Evolutionary conservation across 2,113 vertebrate genomes (phyloP).

Genomic region (Monarcha castaneiventris): DNA sequence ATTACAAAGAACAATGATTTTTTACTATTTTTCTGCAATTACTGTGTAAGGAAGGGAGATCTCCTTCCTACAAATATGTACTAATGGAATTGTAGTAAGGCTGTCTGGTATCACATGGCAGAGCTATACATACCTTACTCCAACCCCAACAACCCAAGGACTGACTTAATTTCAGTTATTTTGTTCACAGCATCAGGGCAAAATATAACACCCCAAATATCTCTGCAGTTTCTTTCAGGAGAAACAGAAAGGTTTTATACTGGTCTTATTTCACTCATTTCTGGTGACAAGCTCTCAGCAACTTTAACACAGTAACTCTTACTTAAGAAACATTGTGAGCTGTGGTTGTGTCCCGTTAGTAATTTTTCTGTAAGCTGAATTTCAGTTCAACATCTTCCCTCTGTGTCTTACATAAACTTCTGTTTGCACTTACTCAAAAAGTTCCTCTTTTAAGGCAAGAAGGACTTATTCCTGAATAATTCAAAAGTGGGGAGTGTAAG

Average conservation of each 20-base stretch:
- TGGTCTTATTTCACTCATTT: background rate
- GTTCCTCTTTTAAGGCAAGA: background rate
- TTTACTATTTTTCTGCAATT: background rate
- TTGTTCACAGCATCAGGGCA: background rate
- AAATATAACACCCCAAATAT: background rate
- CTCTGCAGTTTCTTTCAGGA: background rate
- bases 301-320: background rate
- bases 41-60: background rate
- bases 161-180: background rate
- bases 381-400: background rate
- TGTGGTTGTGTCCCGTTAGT: background rate
- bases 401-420: background rate
- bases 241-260: background rate
- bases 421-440: background rate
- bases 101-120: background rate
- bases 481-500: background rate
- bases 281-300: background rate
- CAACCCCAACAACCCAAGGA: background rate
- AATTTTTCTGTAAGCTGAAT: background rate
- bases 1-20: background rate
- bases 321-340: background rate
- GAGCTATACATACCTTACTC: background rate
- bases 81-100: background rate
- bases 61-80: background rate
- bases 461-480: slow-evolving; percentile 16